Conservation (phyloP, 2,113 vertebrate genomes). For the Cichladusa arquata region DNA sequence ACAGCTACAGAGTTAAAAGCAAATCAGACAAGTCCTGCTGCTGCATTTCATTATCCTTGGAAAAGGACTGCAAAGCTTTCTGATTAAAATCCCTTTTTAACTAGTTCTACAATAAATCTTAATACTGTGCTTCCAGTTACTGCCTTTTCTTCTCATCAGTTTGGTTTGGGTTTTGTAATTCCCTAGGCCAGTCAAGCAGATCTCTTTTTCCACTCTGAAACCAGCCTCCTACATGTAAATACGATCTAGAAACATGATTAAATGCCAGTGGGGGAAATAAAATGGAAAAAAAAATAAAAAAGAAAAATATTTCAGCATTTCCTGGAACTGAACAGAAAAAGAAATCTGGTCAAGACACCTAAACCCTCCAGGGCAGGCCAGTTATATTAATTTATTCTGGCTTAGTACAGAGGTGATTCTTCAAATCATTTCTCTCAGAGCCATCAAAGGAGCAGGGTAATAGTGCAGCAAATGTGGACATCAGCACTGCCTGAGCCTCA, state of each 20-base stretch:
- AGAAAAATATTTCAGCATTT: neutral
- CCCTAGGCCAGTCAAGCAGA: neutral
- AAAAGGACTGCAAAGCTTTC: neutral
- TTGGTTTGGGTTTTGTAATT: neutral
- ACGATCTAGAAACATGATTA: neutral
- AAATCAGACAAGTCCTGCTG: neutral
- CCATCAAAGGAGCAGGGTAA: rapidly evolving
- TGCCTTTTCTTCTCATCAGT: neutral
- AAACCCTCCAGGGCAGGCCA: neutral
- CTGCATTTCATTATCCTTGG: neutral
- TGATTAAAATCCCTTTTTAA: conserved; percentile 13
- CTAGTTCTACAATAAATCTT: neutral
- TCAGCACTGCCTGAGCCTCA: neutral
- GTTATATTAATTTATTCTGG: neutral
- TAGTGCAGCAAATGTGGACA: neutral
- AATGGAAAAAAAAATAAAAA: neutral
- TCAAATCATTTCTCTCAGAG: neutral
- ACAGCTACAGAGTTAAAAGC: neutral
- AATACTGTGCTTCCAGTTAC: neutral
- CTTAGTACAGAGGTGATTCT: neutral
- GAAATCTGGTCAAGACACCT: neutral
- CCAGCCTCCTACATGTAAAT: neutral
- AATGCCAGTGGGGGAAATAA: neutral
- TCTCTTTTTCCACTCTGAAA: neutral
- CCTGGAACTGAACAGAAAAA: neutral